Conservation (phyloP, 2,888 invertebrate species). For the Dicyrtomina minuta region DNA sequence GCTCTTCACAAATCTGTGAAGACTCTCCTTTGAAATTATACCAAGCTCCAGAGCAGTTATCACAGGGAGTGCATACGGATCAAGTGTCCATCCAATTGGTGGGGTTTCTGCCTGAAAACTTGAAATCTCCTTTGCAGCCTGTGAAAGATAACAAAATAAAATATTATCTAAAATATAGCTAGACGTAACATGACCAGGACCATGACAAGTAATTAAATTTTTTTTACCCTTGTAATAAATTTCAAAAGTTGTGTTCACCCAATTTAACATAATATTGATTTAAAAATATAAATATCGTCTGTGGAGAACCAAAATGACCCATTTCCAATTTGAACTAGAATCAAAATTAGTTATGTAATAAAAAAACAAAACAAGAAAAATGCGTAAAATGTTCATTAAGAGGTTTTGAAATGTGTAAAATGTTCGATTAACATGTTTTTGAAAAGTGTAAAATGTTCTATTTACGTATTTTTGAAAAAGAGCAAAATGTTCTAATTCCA, state of each 20-base stretch:
- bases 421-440: too few relatives aligned
- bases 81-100: not conserved
- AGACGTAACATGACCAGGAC: not conserved
- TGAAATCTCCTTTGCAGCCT: constrained; percentile 20
- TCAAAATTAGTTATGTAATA: not conserved
- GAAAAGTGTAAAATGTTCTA: too few relatives aligned
- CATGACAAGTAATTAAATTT: too few relatives aligned
- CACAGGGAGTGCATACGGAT: constrained; percentile 15
- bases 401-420: too few relatives aligned
- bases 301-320: too few relatives aligned
- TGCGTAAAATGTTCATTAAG: not conserved
- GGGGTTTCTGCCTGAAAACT: not conserved
- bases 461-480: too few relatives aligned
- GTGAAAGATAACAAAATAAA: not conserved
- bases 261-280: not conserved
- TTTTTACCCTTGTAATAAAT: too few relatives aligned
- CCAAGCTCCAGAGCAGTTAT: constrained; percentile 2
- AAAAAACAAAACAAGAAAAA: constrained; percentile 4
- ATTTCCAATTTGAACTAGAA: too few relatives aligned
- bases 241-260: too few relatives aligned
- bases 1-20: not conserved
- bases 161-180: not conserved
- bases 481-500: too few relatives aligned
- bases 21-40: constrained; percentile 8
- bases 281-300: too few relatives aligned